phyloP scores from a whole-genome alignment of 2,797 vertebrate species.

The Corythornis leucogaster region DNA sequence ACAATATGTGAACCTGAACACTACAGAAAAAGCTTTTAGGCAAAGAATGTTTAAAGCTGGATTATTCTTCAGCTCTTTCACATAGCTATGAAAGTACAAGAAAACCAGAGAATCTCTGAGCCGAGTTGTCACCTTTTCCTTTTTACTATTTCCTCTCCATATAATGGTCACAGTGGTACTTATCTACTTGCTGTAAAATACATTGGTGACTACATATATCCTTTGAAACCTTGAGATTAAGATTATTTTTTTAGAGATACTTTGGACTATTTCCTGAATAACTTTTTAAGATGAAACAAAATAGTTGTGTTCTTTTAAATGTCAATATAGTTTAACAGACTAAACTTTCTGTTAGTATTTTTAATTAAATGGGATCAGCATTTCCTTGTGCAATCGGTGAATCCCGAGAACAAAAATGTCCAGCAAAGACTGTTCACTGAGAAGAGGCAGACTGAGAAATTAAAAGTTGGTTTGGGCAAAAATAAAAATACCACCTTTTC shows the following conservation, averaged over 20 bases:
- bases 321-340: background rate
- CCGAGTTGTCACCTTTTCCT: background rate
- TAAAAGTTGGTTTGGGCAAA: background rate
- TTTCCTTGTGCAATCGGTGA: background rate
- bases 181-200: background rate
- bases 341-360: background rate
- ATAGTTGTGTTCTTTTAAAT: background rate
- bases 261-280: background rate
- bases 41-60: background rate
- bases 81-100: background rate
- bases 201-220: background rate
- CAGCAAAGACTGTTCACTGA: background rate
- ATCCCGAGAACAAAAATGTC: background rate
- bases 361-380: background rate
- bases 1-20: fast-evolving
- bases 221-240: background rate
- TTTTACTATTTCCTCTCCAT: background rate
- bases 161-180: background rate
- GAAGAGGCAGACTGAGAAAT: background rate
- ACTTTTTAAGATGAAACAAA: background rate
- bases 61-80: background rate
- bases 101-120: background rate
- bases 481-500: background rate
- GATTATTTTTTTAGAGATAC: background rate
- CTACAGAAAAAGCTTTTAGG: background rate